A percentile compares a stretch with the other conserved stretches of the same genome.
Evolutionary conservation across 2,797 vertebrate species (phyloP).

Genomic region (Liparis tanakae): DNA sequence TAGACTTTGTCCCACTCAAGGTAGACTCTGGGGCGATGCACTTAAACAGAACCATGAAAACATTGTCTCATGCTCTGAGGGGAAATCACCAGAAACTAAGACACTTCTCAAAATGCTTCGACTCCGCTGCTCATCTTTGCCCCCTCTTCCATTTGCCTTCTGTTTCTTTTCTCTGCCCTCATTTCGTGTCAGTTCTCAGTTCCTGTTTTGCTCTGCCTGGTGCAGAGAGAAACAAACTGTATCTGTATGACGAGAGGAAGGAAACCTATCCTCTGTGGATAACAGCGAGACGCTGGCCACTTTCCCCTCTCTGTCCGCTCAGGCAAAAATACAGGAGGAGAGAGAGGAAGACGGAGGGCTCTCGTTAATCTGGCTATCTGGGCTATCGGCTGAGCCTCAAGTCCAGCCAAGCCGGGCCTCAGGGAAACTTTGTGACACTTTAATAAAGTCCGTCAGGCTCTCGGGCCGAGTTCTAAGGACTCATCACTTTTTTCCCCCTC

Average conservation of each 20-base stretch:
- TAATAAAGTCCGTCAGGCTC: constrained; percentile 67
- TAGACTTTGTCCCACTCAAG: constrained; percentile 21
- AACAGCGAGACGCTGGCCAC: constrained; percentile 14
- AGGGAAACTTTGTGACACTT: constrained; percentile 70
- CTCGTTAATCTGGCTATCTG: constrained; percentile 47
- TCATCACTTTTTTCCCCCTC: constrained; percentile 63
- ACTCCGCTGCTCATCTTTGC: not conserved
- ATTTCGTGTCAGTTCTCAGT: constrained; percentile 25
- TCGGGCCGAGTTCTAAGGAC: constrained; percentile 67
- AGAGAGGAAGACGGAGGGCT: constrained; percentile 27
- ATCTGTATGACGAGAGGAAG: constrained; percentile 22
- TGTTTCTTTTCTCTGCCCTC: constrained; percentile 15
- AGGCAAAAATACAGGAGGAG: constrained; percentile 22
- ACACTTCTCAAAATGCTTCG: constrained; percentile 31
- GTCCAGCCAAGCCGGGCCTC: constrained; percentile 42
- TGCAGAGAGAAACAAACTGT: constrained; percentile 35
- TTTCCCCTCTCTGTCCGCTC: constrained; percentile 29
- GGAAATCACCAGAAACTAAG: constrained; percentile 31
- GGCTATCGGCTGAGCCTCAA: constrained; percentile 50
- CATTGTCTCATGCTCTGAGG: constrained; percentile 13
- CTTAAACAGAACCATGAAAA: constrained; percentile 38
- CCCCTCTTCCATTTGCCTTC: constrained; percentile 11
- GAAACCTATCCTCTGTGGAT: constrained; percentile 36
- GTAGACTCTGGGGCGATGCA: constrained; percentile 29
- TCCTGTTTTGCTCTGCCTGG: constrained; percentile 63